These are phyloP conservation scores for Conomelus anceps DNA, from an alignment of 2,888 invertebrate species.

Conservation along the genomic window DNA sequence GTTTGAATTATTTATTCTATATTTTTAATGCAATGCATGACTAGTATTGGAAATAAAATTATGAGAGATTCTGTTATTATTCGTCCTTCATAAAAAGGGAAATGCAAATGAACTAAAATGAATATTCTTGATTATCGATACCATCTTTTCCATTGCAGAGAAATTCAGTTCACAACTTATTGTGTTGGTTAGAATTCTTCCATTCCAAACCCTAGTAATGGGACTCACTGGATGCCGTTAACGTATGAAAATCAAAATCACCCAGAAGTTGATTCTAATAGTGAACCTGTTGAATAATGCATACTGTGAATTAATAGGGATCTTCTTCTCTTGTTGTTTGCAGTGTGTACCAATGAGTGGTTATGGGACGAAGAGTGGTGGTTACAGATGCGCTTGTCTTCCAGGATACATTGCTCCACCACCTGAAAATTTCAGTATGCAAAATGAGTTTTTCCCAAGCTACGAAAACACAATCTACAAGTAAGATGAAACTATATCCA, in stretches of 20 bases:
- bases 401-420: constrained; percentile 44
- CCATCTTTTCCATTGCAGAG: not conserved
- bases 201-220: not conserved
- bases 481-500: not conserved
- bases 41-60: too few relatives aligned
- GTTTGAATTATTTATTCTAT: too few relatives aligned
- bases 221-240: not conserved
- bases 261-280: not conserved
- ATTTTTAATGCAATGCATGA: too few relatives aligned
- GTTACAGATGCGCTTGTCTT: constrained; percentile 58
- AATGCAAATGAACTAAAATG: too few relatives aligned
- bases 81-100: too few relatives aligned
- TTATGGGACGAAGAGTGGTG: constrained; percentile 43
- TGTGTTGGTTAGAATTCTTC: not conserved
- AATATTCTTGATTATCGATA: too few relatives aligned
- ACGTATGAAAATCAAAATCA: not conserved
- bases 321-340: constrained; percentile 3
- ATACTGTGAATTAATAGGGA: not conserved
- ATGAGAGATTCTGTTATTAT: too few relatives aligned
- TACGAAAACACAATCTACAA: constrained; percentile 12
- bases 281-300: not conserved
- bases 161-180: not conserved
- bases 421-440: constrained; percentile 20
- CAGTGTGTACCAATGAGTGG: constrained; percentile 47
- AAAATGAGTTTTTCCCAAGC: constrained; percentile 4